Evolutionary conservation across 2,113 vertebrate genomes (phyloP).

Genomic region (Erinaceus europaeus): DNA sequence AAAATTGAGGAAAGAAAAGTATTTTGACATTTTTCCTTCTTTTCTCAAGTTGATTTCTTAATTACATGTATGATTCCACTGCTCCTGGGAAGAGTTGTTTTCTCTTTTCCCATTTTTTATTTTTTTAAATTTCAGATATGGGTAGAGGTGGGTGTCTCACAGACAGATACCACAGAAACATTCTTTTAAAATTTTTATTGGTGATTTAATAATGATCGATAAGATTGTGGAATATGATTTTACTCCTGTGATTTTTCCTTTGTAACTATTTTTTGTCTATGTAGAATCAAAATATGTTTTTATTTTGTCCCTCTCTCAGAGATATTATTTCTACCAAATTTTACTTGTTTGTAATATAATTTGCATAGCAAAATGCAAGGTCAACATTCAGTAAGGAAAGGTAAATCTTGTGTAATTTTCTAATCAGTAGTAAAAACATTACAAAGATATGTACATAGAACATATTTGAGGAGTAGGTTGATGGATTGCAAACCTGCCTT

Average conservation of each 20-base stretch:
- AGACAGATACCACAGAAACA: too few species aligned
- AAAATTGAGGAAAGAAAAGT: neutral
- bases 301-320: too few species aligned
- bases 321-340: conserved; percentile 32
- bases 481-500: neutral
- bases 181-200: too few species aligned
- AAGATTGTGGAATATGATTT: too few species aligned
- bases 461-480: neutral
- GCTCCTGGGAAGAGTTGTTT: too few species aligned
- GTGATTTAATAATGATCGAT: too few species aligned
- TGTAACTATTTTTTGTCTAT: too few species aligned
- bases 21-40: neutral
- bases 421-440: neutral
- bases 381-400: neutral
- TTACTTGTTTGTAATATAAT: conserved; percentile 5
- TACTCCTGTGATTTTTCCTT: neutral
- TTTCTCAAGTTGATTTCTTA: neutral
- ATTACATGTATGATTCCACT: too few species aligned
- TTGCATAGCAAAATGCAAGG: neutral
- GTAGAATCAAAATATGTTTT: too few species aligned
- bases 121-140: too few species aligned
- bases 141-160: too few species aligned
- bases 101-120: too few species aligned
- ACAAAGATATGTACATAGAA: neutral
- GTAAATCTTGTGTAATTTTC: neutral